Base-by-base conservation (phyloP, 2,888 invertebrate species). In the Tenthredo distinguenda region DNA sequence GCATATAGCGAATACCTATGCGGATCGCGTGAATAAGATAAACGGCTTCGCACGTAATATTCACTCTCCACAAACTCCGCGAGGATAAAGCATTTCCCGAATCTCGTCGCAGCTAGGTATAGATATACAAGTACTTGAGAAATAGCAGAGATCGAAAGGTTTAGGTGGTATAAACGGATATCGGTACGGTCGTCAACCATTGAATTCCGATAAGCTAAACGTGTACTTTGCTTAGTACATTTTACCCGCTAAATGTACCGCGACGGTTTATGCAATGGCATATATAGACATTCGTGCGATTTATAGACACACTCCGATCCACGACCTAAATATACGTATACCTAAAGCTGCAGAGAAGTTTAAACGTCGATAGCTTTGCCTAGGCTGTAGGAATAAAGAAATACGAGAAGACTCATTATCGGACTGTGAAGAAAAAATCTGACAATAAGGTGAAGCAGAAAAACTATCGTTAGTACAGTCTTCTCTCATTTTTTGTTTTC, bases 131-230 rank as follows among this genome's bases (percentile, higher is more conserved):
- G 40, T 72, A 43, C 37, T 34, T 10, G 68, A 68, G 34, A 68
- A 68, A 68, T 68, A 68, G 68, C 26, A 68, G 1, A 68, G 68
- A 68, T 68, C 68, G 68, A 68, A 68, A 34, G 68, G 21, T 68
- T 18, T 18, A 10, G 15, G 71, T 10, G 37, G 21, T 43, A 43
- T 43, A 55, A 77, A 50, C 77, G 77, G 77, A 55, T 77, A 77
- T 77, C 77, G 77, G 77, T 21, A 31, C 55, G 77, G 77, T 77
- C 77, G 77, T 77, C 77, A 50, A 77, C 50, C 77, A 77, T 77
- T 77, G 50, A 55, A 77, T 77, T 77, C 34, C 77, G 77, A 77
- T 77, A 77, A 77, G 77, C 50, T 18, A 34, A 47, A 18, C 7
- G 55, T n/a, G 55, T 55, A 55, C 55, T 55, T n/a, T 55, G 55